phyloP scores from a whole-genome alignment of 2,113 vertebrate genomes.

The Clinocottus analis region DNA sequence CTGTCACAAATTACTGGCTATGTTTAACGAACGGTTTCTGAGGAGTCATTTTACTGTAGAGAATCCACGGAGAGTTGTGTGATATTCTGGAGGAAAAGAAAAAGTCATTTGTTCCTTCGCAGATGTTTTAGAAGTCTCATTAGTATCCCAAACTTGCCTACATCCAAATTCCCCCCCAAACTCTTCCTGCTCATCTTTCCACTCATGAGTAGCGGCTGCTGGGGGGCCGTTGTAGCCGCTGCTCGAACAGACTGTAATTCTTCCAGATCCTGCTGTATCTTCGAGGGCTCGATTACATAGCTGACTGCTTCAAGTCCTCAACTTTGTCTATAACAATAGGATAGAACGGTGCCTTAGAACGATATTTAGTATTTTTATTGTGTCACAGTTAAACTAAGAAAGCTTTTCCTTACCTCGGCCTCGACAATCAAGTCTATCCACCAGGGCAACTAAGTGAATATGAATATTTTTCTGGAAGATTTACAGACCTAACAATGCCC shows the following conservation, averaged over 20 bases:
- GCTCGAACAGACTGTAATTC: conserved; percentile 54
- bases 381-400: conserved; percentile 66
- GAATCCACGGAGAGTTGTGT: conserved; percentile 14
- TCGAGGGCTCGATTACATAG: conserved; percentile 34
- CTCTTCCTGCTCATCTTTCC: conserved; percentile 13
- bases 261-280: conserved; percentile 57
- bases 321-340: conserved; percentile 74
- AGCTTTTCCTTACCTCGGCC: conserved; percentile 81
- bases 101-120: not conserved
- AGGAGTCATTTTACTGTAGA: conserved; percentile 52
- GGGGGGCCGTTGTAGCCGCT: conserved; percentile 54
- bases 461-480: conserved; percentile 73
- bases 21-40: conserved; percentile 33
- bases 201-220: conserved; percentile 25
- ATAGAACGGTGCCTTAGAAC: conserved; percentile 90
- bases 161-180: conserved; percentile 5
- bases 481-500: conserved; percentile 75
- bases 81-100: conserved; percentile 21
- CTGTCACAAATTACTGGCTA: conserved; percentile 36
- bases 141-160: conserved; percentile 13
- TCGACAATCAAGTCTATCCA: conserved; percentile 88
- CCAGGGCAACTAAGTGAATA: conserved; percentile 72
- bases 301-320: conserved; percentile 52
- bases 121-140: conserved; percentile 19
- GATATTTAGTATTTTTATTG: conserved; percentile 83